phyloP scores from a whole-genome alignment of 2,888 invertebrate genomes.

The Lasioglossum malachurum region DNA sequence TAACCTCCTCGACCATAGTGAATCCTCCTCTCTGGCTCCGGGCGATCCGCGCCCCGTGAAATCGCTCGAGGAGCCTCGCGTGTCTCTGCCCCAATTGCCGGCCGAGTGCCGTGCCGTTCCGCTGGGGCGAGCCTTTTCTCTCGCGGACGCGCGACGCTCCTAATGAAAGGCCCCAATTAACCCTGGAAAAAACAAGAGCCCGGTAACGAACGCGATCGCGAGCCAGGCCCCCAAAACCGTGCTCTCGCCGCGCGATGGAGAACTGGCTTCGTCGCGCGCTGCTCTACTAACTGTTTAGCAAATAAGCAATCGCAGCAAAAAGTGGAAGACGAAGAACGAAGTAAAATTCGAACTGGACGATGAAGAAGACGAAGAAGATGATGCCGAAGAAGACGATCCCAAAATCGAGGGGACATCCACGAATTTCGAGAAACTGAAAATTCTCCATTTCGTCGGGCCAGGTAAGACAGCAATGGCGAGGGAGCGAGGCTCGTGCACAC shows the following conservation, averaged over 20 bases:
- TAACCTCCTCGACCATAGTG: conserved; percentile 21
- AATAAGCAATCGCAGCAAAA: too few relatives aligned
- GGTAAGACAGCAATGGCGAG: background rate
- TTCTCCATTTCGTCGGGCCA: background rate
- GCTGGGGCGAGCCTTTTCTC: conserved; percentile 20
- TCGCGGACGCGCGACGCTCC: background rate
- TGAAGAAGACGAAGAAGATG: too few relatives aligned
- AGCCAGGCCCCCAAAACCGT: background rate
- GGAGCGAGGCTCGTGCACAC: background rate
- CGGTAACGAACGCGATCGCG: conserved; percentile 6
- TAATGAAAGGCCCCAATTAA: conserved; percentile 31
- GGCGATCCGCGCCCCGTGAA: conserved; percentile 25
- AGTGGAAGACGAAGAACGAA: too few relatives aligned
- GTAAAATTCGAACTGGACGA: too few relatives aligned
- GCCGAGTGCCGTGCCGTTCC: background rate
- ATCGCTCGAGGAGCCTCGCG: conserved; percentile 33
- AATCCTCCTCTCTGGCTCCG: conserved; percentile 20
- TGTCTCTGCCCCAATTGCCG: conserved; percentile 30
- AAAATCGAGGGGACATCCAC: background rate
- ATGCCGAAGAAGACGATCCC: too few relatives aligned
- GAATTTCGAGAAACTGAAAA: background rate
- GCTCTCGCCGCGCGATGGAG: background rate
- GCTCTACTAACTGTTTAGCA: too few relatives aligned
- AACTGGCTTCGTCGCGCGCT: too few relatives aligned
- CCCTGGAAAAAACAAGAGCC: background rate